Conservation (phyloP, 92 coral and sea anemone genomes). For the Siderastrea siderea region DNA sequence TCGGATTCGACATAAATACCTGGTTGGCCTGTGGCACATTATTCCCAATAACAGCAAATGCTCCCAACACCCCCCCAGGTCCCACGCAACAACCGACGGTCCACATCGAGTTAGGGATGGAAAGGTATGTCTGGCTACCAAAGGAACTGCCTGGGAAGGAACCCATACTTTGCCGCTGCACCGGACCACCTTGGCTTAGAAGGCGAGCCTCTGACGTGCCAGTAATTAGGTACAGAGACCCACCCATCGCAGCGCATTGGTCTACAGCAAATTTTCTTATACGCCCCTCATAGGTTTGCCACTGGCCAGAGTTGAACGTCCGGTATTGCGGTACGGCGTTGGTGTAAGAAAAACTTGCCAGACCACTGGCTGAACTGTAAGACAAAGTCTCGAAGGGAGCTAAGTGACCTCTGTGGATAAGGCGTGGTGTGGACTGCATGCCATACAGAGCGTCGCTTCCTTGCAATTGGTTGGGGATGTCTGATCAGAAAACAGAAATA, state of each 20-base stretch:
- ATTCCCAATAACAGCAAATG: slow-evolving; percentile 31
- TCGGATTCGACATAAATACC: not conserved
- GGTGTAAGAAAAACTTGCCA: slow-evolving; percentile 25
- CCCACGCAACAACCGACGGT: slow-evolving; percentile 28
- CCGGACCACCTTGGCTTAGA: not conserved
- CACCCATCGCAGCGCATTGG: not conserved
- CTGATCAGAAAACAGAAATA: no score
- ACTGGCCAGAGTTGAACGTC: slow-evolving; percentile 3
- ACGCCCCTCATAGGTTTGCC: not conserved
- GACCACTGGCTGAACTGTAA: not conserved
- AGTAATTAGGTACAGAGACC: slow-evolving; percentile 18
- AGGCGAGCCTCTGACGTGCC: slow-evolving; percentile 6
- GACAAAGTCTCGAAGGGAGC: slow-evolving; percentile 15
- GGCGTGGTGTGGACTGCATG: no score
- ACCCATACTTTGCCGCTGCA: no score
- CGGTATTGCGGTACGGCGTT: slow-evolving; percentile 39
- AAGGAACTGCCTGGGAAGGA: no score
- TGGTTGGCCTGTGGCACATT: not conserved
- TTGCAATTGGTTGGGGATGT: no score
- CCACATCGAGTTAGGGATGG: slow-evolving; percentile 53
- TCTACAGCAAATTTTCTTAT: not conserved
- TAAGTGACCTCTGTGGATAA: slow-evolving; percentile 30
- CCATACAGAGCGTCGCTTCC: no score
- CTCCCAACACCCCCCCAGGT: not conserved
- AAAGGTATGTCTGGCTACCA: not conserved